Conservation (phyloP, 2,797 vertebrate species). For the Odontamblyopus lacepedii region DNA sequence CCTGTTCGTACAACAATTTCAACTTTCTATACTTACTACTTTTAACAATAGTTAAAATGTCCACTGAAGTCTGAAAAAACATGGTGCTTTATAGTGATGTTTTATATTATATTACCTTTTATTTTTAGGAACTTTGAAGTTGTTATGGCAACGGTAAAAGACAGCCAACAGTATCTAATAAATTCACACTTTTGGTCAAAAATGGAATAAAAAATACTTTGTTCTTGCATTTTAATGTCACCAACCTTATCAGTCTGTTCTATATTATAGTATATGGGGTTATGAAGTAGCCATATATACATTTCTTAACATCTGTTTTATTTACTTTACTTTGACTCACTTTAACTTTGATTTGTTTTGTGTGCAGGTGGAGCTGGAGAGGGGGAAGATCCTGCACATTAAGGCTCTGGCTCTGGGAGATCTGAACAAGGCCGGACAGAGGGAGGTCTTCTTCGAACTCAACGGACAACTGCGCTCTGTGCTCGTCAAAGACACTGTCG, state of each 20-base stretch:
- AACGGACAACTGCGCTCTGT: conserved; percentile 93
- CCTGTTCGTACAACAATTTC: background rate
- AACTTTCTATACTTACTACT: background rate
- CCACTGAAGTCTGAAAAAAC: no score
- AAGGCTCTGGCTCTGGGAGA: conserved; percentile 93
- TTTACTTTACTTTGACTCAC: background rate
- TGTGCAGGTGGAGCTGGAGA: conserved; percentile 89
- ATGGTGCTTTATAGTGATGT: no score
- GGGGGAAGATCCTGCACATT: conserved; percentile 93
- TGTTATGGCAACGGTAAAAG: background rate
- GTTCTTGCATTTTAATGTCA: conserved; percentile 27
- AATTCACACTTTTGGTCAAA: background rate
- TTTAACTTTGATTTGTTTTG: no score
- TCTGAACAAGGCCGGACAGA: conserved; percentile 89
- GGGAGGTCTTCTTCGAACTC: conserved; percentile 96
- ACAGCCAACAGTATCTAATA: background rate
- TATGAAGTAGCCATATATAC: no score
- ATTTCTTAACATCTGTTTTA: conserved; percentile 10
- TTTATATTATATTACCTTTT: background rate
- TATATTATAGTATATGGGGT: conserved; percentile 16
- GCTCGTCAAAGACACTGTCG: conserved; percentile 89
- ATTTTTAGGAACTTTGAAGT: no score
- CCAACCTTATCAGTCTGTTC: conserved; percentile 19
- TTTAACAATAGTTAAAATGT: no score
- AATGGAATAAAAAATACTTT: background rate